phyloP scores from a whole-genome alignment of 2,113 vertebrate species.

The Sapajus apella region DNA sequence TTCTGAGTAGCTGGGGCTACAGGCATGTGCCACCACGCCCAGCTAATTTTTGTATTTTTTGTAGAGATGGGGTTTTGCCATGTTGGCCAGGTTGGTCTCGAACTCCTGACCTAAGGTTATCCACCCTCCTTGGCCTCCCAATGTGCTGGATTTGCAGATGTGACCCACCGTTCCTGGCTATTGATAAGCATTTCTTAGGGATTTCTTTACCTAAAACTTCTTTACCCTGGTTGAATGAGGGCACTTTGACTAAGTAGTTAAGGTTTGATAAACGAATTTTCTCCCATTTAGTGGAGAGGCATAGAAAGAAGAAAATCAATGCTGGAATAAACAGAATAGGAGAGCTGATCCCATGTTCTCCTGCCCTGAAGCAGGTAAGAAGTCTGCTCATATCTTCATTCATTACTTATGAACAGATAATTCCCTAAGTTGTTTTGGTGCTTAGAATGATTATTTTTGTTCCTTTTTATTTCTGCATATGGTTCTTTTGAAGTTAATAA shows the following conservation, averaged over 20 bases:
- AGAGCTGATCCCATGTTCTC: conserved; percentile 97
- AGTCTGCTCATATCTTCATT: conserved; percentile 6
- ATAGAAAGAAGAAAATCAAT: conserved; percentile 99
- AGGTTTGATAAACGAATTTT: conserved; percentile 62
- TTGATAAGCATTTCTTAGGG: conserved; percentile 36
- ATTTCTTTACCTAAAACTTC: conserved; percentile 44
- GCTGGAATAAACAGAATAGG: conserved; percentile 97
- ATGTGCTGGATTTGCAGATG: not conserved
- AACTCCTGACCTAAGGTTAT: not conserved
- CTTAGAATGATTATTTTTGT: conserved; percentile 48
- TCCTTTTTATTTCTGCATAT: not conserved
- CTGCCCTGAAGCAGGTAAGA: conserved; percentile 95
- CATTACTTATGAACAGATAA: conserved; percentile 16
- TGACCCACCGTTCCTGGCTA: no score
- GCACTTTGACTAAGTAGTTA: not conserved
- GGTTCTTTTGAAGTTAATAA: not conserved
- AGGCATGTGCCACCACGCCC: not conserved
- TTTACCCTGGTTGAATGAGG: conserved; percentile 24
- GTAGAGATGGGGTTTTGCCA: not conserved
- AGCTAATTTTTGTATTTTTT: not conserved
- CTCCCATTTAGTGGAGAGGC: conserved; percentile 93
- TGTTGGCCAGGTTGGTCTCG: not conserved
- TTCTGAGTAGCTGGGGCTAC: not conserved
- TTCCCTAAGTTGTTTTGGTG: conserved; percentile 19
- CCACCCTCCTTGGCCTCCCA: not conserved